Conservation (phyloP, 2,888 invertebrate genomes). For the Mechanitis messenoides region DNA sequence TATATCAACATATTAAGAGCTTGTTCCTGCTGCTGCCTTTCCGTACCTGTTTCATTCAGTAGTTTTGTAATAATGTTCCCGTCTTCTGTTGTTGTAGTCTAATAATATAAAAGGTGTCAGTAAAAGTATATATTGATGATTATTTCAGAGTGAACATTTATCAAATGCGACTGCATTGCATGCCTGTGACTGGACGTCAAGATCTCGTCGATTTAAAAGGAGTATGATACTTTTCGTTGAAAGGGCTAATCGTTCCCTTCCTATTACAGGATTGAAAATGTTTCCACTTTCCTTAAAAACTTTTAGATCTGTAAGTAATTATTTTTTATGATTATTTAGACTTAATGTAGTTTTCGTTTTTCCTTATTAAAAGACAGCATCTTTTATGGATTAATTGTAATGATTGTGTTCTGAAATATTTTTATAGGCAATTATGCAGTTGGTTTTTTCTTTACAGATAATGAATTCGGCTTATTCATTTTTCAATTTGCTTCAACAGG, state of each 20-base stretch:
- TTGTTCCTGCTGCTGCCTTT: too few species aligned
- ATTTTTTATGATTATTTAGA: conserved; percentile 20
- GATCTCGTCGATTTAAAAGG: conserved; percentile 48
- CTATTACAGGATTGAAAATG: conserved; percentile 55
- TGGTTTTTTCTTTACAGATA: conserved; percentile 45
- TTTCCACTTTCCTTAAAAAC: conserved; percentile 52
- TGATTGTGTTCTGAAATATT: too few species aligned
- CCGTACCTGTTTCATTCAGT: too few species aligned
- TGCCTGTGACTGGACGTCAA: conserved; percentile 51
- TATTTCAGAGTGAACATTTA: conserved; percentile 47
- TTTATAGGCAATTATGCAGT: too few species aligned
- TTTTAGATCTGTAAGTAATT: conserved; percentile 53
- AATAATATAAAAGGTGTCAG: too few species aligned
- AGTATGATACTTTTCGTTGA: conserved; percentile 51
- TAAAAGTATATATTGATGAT: not conserved
- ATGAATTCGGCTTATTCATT: conserved; percentile 62
- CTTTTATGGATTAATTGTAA: too few species aligned
- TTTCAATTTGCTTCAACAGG: conserved; percentile 53
- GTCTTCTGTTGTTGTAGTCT: too few species aligned
- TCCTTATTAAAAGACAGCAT: too few species aligned
- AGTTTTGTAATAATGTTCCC: too few species aligned
- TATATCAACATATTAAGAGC: too few species aligned
- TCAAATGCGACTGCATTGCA: too few species aligned
- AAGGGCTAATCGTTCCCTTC: conserved; percentile 47
- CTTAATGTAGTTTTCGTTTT: too few species aligned